Percentiles rank a stretch among this genome's conserved stretches.
Conservation (phyloP, 2,888 invertebrate genomes). For the Ectobius pallidus region DNA sequence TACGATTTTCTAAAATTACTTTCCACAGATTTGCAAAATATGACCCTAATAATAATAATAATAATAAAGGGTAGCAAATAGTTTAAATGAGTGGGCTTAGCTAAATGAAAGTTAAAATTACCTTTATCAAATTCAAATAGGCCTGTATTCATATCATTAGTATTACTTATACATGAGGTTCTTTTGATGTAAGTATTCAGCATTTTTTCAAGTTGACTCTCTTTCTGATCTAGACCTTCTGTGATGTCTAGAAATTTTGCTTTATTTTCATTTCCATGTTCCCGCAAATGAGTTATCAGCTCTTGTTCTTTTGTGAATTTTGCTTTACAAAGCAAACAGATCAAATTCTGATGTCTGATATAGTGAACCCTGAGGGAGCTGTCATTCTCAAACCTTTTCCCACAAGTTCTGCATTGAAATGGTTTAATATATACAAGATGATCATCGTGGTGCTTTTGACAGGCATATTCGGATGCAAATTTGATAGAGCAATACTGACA, state of each 20-base stretch:
- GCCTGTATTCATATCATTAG: too few species aligned
- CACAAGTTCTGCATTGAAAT: conserved; percentile 36
- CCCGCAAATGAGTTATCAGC: conserved; percentile 28
- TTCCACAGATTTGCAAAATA: too few species aligned
- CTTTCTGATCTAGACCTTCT: conserved; percentile 34
- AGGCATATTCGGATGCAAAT: conserved; percentile 37
- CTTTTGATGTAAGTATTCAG: conserved; percentile 11
- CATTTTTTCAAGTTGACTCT: conserved; percentile 33
- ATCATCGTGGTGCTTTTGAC: conserved; percentile 35
- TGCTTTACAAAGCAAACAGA: conserved; percentile 30
- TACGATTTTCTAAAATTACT: too few species aligned
- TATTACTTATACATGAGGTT: too few species aligned
- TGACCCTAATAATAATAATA: too few species aligned
- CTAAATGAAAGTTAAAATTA: too few species aligned
- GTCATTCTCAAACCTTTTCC: conserved; percentile 33
- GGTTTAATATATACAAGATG: conserved; percentile 36
- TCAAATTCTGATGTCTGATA: conserved; percentile 16
- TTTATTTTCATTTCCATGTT: conserved; percentile 15
- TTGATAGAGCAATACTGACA: conserved; percentile 35
- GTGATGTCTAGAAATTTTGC: conserved; percentile 14
- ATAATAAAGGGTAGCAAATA: too few species aligned
- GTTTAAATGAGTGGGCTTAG: too few species aligned
- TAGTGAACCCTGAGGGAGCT: conserved; percentile 17
- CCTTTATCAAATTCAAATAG: too few species aligned
- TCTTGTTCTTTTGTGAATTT: conserved; percentile 22